Base-by-base conservation (phyloP, 2,888 invertebrate genomes). In the Linnaemya tessellans region DNA sequence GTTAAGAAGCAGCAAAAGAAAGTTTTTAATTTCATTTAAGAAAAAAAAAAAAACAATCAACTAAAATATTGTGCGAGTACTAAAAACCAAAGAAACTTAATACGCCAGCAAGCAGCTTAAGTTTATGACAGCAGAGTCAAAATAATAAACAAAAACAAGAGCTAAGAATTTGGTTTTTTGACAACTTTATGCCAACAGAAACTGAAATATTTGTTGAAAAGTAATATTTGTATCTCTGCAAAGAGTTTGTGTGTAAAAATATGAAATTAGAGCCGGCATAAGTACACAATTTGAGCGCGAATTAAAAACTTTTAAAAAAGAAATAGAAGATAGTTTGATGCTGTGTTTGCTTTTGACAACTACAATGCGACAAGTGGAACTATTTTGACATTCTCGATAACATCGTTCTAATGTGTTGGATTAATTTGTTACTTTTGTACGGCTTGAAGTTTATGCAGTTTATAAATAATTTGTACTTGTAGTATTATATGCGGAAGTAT, bases 1-100 rank as follows among this genome's bases (percentile, higher is more conserved):
- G 38, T 46, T 51, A 71, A 70, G 46, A 60, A 58, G n/a, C 41
- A n/a, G 25, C 2, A 54, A 56, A 62, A 22, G 22, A 74, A 80
- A 77, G 71, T 84, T 84, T 84, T 80, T 80, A 84, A 80, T 84
- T 84, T 80, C 77, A 81, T 73, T 80, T 56, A 80, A 67, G 67
- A 58, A 73, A 77, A 46, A 49, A 65, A 38, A 11, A 67, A n/a
- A 13, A 64, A 56, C 20, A 67, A 58, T 13, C 41, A 46, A 18
- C 62, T 70, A 22, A 62, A 60, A 60, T 74, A 80, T 56, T 71
- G 3, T 18, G 35, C n/a, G 10, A 56, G 35, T 49, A 67, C 60
- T 74, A 60, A 58, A 67, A 80, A 62, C 38, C 56, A 54, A 77
- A 73, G 80, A 77, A 84, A 84, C 73, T 78, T 80, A 73, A 81